These are phyloP conservation scores for Herpetotheres cachinnans DNA, from an alignment of 2,113 vertebrate genomes.

Conservation along the genomic window DNA sequence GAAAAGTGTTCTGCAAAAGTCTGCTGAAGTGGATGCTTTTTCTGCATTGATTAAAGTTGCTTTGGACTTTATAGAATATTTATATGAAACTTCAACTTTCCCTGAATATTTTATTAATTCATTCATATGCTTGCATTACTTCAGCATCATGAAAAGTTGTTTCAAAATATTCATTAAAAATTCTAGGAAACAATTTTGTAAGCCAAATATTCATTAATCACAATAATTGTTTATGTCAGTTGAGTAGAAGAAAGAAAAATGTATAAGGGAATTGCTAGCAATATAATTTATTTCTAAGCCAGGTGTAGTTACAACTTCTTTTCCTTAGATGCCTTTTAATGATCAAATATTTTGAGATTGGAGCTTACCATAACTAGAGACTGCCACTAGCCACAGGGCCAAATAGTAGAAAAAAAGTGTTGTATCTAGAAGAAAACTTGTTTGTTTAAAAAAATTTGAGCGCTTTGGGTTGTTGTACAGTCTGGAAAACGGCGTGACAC, in stretches of 20 bases:
- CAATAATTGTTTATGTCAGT: neutral
- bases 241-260: neutral
- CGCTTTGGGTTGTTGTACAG: neutral
- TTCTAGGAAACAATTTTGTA: neutral
- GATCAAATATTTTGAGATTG: neutral
- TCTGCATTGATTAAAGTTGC: neutral
- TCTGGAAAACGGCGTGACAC: neutral
- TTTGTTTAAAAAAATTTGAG: neutral
- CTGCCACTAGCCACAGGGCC: neutral
- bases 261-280: neutral
- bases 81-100: neutral
- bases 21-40: neutral
- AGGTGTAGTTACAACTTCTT: neutral
- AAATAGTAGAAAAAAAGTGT: neutral
- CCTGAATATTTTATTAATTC: neutral
- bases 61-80: neutral
- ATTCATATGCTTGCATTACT: neutral
- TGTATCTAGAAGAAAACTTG: neutral
- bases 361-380: neutral
- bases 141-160: neutral
- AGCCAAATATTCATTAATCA: neutral
- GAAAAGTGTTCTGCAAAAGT: neutral
- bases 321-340: neutral
- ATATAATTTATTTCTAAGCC: neutral
- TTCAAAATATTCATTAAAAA: neutral